Conservation (phyloP, 2,797 vertebrate genomes). For the Phataginus tetradactyla region DNA sequence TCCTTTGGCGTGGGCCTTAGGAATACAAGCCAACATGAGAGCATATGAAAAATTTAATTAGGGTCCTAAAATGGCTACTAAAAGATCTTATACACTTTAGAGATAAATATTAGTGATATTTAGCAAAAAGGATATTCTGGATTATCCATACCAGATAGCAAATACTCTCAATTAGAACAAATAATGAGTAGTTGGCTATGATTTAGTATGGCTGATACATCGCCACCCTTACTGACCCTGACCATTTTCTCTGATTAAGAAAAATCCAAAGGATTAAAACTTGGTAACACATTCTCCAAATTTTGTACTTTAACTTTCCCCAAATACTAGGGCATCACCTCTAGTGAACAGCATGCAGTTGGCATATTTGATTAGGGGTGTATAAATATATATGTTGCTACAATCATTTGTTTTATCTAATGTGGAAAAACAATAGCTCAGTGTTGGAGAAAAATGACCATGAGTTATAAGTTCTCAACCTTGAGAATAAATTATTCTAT, state of each 20-base stretch:
- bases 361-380: constrained; percentile 23
- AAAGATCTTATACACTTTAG: constrained; percentile 29
- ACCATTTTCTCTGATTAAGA: constrained; percentile 51
- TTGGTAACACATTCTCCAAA: constrained; percentile 53
- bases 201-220: constrained; percentile 51
- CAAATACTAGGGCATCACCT: constrained; percentile 3
- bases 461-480: constrained; percentile 52
- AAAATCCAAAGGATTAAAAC: constrained; percentile 13
- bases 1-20: neutral
- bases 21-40: constrained; percentile 47
- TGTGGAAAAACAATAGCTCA: constrained; percentile 46
- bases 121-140: constrained; percentile 52
- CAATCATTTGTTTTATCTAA: constrained; percentile 59
- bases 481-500: constrained; percentile 46
- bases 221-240: constrained; percentile 30
- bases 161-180: constrained; percentile 63
- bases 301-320: constrained; percentile 28
- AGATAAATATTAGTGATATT: constrained; percentile 58
- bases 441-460: constrained; percentile 41
- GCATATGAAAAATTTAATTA: constrained; percentile 48
- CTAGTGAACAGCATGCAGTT: neutral
- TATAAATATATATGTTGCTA: constrained; percentile 49
- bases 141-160: constrained; percentile 44
- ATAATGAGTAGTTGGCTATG: constrained; percentile 58
- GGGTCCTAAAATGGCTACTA: constrained; percentile 49